Evolutionary conservation across 2,888 invertebrate genomes (phyloP).

Genomic region (Drosophila maculinotata): DNA sequence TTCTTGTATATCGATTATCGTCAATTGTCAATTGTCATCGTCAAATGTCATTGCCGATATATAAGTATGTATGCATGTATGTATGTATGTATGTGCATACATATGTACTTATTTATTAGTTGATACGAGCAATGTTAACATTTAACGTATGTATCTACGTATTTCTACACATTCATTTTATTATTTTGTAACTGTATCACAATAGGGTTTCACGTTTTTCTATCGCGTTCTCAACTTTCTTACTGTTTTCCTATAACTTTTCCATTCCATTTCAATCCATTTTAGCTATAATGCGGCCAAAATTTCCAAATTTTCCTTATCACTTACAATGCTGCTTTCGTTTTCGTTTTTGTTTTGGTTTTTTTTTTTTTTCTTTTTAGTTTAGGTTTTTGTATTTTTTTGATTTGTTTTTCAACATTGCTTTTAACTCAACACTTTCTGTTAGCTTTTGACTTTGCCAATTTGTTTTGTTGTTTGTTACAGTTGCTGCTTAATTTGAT

Average conservation of each 20-base stretch:
- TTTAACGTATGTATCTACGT: slow-evolving; percentile 60
- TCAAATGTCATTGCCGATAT: slow-evolving; percentile 54
- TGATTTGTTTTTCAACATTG: slow-evolving; percentile 8
- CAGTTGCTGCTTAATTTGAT: slow-evolving; percentile 20
- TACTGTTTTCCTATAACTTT: slow-evolving; percentile 2
- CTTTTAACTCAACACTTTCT: slow-evolving; percentile 17
- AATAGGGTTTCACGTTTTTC: slow-evolving; percentile 46
- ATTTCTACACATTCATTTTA: slow-evolving; percentile 52
- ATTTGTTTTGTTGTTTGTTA: slow-evolving; percentile 25
- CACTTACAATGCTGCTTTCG: slow-evolving; percentile 56
- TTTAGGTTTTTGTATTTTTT: slow-evolving; percentile 31
- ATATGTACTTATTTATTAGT: slow-evolving; percentile 27
- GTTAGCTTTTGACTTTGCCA: slow-evolving; percentile 31
- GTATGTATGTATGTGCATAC: slow-evolving; percentile 20
- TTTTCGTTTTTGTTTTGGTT: slow-evolving; percentile 12
- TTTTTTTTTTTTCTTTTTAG: slow-evolving; percentile 11
- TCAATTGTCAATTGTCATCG: slow-evolving; percentile 22
- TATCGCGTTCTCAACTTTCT: slow-evolving; percentile 17
- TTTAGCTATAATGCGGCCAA: slow-evolving; percentile 44
- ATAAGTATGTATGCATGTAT: slow-evolving; percentile 23
- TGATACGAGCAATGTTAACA: slow-evolving; percentile 48
- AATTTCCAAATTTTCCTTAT: slow-evolving; percentile 47
- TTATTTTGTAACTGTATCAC: slow-evolving; percentile 62
- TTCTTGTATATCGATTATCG: slow-evolving; percentile 28
- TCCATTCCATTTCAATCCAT: slow-evolving; percentile 12